Conservation (phyloP, 2,113 vertebrate species). For the Zosterops pallidus region DNA sequence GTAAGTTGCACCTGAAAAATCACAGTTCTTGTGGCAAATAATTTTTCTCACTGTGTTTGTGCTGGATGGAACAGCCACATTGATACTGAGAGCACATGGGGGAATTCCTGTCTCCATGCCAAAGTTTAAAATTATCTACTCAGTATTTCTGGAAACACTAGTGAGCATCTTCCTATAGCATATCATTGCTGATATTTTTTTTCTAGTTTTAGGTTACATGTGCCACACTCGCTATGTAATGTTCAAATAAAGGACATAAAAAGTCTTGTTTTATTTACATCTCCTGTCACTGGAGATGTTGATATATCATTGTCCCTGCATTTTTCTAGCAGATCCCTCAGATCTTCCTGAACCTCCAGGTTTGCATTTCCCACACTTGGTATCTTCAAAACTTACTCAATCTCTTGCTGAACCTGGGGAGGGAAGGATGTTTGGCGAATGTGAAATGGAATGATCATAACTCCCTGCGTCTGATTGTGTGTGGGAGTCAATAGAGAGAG, state of each 20-base stretch:
- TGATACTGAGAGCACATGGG: neutral
- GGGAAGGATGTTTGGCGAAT: neutral
- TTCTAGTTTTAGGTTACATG: neutral
- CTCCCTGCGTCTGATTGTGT: neutral
- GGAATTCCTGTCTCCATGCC: neutral
- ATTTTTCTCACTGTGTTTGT: neutral
- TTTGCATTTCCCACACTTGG: neutral
- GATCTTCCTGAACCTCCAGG: neutral
- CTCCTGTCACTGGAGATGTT: neutral
- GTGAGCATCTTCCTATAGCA: neutral
- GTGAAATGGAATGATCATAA: neutral
- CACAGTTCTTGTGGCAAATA: neutral
- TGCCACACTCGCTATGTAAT: neutral
- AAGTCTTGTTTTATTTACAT: neutral
- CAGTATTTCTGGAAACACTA: neutral
- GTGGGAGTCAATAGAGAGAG: neutral
- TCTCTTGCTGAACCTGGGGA: neutral
- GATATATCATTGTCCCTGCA: neutral
- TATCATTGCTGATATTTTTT: neutral
- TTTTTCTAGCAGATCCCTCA: neutral
- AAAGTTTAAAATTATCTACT: neutral
- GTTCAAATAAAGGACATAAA: neutral
- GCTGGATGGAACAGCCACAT: neutral
- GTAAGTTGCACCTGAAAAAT: neutral
- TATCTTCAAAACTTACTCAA: neutral